Conservation (phyloP, 2,113 vertebrate genomes). For the Mola mola region DNA sequence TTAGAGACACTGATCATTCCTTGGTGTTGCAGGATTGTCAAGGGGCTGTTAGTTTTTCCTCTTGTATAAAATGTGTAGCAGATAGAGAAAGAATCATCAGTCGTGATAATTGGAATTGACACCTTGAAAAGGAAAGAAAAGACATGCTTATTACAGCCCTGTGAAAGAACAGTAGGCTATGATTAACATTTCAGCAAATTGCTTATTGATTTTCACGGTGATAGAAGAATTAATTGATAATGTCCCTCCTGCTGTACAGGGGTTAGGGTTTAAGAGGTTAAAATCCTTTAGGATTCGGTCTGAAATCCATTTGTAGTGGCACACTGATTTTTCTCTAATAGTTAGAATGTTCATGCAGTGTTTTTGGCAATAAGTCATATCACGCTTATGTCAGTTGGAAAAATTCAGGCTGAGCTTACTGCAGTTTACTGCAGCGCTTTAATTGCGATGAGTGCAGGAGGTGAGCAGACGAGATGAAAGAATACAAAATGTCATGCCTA, state of each 20-base stretch:
- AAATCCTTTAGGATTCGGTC: constrained; percentile 20
- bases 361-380: constrained; percentile 73
- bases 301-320: constrained; percentile 59
- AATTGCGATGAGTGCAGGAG: constrained; percentile 50
- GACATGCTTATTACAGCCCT: too few relatives aligned
- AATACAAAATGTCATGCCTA: constrained; percentile 55
- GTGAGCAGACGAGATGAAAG: constrained; percentile 31
- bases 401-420: constrained; percentile 68
- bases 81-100: too few relatives aligned
- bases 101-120: too few relatives aligned
- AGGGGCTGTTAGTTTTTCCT: too few relatives aligned
- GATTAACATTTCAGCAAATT: constrained; percentile 62
- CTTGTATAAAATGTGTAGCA: too few relatives aligned
- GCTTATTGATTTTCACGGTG: constrained; percentile 63
- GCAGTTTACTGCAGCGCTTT: constrained; percentile 70
- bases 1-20: too few relatives aligned
- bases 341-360: constrained; percentile 48
- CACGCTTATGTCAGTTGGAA: constrained; percentile 63
- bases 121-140: constrained; percentile 17
- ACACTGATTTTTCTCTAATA: constrained; percentile 63
- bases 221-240: constrained; percentile 66
- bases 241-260: constrained; percentile 28
- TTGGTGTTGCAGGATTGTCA: too few relatives aligned
- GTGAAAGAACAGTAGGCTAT: constrained; percentile 6
- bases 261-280: constrained; percentile 15